Evolutionary conservation across 2,113 vertebrate species (phyloP).

Genomic region (Prionailurus bengalensis): DNA sequence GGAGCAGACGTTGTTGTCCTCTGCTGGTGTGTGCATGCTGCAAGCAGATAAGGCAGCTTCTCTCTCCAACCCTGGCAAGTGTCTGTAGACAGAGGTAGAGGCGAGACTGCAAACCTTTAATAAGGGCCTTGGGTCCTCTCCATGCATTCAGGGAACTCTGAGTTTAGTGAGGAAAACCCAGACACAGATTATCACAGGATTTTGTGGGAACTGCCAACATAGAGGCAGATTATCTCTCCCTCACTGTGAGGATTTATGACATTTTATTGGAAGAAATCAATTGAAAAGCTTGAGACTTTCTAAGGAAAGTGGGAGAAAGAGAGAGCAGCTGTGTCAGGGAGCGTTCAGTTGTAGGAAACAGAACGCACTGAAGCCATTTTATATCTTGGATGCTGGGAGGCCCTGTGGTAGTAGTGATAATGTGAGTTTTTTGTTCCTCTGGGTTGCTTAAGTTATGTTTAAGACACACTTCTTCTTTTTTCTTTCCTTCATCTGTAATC

Average conservation of each 20-base stretch:
- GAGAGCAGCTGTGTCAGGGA: neutral
- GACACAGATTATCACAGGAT: neutral
- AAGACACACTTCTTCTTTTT: neutral
- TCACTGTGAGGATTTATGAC: neutral
- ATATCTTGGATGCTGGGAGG: neutral
- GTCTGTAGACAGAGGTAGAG: neutral
- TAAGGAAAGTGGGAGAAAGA: neutral
- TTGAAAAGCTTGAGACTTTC: slow-evolving; percentile 45
- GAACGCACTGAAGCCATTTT: neutral
- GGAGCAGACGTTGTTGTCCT: neutral
- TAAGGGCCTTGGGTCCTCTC: neutral
- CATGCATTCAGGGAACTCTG: neutral
- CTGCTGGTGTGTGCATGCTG: neutral
- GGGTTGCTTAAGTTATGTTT: neutral
- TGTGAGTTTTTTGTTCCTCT: neutral
- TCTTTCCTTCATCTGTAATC: slow-evolving; percentile 6
- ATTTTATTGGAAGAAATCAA: slow-evolving; percentile 27
- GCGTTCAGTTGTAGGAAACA: neutral
- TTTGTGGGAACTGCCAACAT: neutral
- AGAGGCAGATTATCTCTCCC: neutral
- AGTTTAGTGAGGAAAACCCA: neutral
- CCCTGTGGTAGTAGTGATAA: neutral
- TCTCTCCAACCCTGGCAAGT: neutral
- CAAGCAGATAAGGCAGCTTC: neutral
- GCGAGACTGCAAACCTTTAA: neutral